phyloP scores from a whole-genome alignment of 2,113 vertebrate genomes.

The pig (Sus scrofa) region DNA sequence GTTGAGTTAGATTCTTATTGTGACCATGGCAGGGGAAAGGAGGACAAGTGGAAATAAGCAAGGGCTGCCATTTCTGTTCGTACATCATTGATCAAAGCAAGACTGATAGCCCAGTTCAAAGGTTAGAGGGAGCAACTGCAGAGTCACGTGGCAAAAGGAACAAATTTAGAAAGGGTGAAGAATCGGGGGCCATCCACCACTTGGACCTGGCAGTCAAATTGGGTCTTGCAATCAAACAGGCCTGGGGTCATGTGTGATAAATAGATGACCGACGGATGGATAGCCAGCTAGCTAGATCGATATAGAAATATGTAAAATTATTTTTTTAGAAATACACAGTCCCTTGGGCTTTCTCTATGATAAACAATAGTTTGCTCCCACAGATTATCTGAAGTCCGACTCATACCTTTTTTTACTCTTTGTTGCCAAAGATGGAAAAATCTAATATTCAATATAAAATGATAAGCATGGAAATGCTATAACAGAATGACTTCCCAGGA shows the following conservation, averaged over 20 bases:
- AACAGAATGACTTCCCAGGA: neutral
- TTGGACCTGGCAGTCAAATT: neutral
- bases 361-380: neutral
- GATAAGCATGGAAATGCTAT: neutral
- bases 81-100: neutral
- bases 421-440: neutral
- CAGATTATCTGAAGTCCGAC: neutral
- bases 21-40: neutral
- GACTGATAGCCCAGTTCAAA: neutral
- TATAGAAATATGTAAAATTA: neutral
- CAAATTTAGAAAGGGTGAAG: neutral
- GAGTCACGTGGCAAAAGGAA: neutral
- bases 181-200: neutral
- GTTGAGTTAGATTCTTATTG: neutral
- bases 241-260: neutral
- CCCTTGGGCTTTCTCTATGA: neutral
- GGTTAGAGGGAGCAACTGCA: neutral
- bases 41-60: neutral
- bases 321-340: neutral
- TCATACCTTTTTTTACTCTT: neutral
- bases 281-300: neutral
- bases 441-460: constrained; percentile 8
- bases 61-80: neutral
- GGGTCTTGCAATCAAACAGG: neutral
- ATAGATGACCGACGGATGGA: neutral